Evolutionary conservation across 2,888 invertebrate species (phyloP), one percentile per base, ranked within the genome.

Genomic region (Encarsia formosa): DNA sequence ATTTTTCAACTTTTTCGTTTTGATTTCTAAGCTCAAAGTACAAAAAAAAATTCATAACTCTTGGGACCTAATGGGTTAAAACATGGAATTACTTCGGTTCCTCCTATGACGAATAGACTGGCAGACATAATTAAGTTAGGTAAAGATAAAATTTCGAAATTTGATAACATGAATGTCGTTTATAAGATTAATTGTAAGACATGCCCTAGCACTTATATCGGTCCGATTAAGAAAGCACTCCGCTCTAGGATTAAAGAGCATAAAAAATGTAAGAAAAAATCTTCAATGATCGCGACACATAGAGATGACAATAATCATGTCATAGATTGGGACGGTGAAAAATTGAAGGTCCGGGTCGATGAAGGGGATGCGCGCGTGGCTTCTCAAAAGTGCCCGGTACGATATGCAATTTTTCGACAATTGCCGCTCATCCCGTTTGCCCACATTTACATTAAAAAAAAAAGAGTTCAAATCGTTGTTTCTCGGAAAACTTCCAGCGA

Each of bases 241-340:
- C 42, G 32, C 37, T 35, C 24, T 5, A 5, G 45, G 19, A 15
- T 44, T 1, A 46, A 39, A 16, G 50, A 54, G 39, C 50, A 50
- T 31, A 39, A 43, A 50, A 44, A 48, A 18, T 40, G 44, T 11
- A 18, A 34, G 2, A 41, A 45, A 18, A 19, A 22, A 13, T 19
- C 16, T 2, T 23, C 40, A 4, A 24, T 26, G 2, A 23, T 22
- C 4, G 19, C 18, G 2, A n/a, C 5, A 39, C 39, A 44, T 38
- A 23, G 13, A 23, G 43, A 6, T 18, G 9, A 24, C 5, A 18
- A 31, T 3, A 38, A 37, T 5, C 52, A 49, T 37, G 15, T 2
- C 22, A 49, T 56, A 29, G 23, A 56, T 46, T 56, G 32, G 20
- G 31, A 49, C 3, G 37, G 50, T 18, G 19, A 31, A 16, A 46